These are phyloP conservation scores for Siniperca scherzeri DNA, from an alignment of 2,797 vertebrate genomes.

Conservation along the genomic window DNA sequence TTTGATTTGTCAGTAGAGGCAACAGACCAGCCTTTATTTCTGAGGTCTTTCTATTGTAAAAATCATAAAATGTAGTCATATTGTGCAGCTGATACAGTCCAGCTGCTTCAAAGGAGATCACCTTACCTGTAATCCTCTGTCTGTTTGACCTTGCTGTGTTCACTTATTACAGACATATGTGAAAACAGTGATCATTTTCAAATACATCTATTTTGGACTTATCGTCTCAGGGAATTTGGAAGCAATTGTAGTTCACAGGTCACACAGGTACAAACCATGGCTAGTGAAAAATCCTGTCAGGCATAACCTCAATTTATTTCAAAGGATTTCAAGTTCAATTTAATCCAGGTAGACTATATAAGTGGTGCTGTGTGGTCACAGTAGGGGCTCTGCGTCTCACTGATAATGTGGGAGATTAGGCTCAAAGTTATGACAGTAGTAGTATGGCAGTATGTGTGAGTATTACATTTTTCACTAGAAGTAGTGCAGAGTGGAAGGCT, in stretches of 20 bases:
- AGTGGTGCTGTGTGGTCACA: conserved; percentile 25
- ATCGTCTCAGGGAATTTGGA: neutral
- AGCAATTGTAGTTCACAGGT: conserved; percentile 13
- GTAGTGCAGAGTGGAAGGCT: neutral
- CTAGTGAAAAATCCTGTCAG: conserved; percentile 16
- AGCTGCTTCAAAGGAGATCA: conserved; percentile 49
- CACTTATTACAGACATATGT: conserved; percentile 39
- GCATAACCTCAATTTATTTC: conserved; percentile 46
- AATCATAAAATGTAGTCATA: conserved; percentile 22
- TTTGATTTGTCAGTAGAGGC: neutral
- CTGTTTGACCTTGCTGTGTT: conserved; percentile 33
- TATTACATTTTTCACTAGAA: conserved; percentile 16
- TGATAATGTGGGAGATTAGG: conserved; percentile 53
- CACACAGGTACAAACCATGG: conserved; percentile 5
- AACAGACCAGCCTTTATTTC: neutral
- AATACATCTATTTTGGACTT: conserved; percentile 9
- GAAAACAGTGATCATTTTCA: conserved; percentile 36
- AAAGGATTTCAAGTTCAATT: conserved; percentile 38
- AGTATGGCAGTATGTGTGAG: conserved; percentile 9
- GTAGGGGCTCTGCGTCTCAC: conserved; percentile 17
- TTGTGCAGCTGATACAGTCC: conserved; percentile 30
- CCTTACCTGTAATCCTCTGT: conserved; percentile 49
- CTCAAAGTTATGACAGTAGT: conserved; percentile 35
- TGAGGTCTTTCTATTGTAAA: neutral
- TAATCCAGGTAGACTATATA: conserved; percentile 51